These are phyloP conservation scores for Conger conger DNA, from an alignment of 2,113 vertebrate species.

Conservation along the genomic window DNA sequence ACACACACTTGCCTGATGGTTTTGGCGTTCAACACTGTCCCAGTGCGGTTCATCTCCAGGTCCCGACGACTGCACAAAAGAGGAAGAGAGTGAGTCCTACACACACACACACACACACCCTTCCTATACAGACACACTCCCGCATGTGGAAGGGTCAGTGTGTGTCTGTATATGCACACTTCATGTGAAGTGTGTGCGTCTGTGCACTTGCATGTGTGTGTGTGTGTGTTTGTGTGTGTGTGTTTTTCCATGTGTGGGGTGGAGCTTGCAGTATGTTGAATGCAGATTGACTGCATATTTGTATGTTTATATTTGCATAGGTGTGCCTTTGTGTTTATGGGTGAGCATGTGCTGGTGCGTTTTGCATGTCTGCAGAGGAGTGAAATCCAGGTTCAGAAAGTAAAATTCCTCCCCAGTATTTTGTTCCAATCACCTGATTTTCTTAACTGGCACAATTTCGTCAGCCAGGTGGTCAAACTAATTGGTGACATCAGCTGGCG, in stretches of 20 bases:
- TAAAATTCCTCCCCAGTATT: no score
- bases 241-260: background rate
- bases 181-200: background rate
- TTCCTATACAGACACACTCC: background rate
- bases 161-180: background rate
- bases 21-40: constrained; percentile 87
- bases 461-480: no score
- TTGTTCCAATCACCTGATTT: no score
- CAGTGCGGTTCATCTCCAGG: constrained; percentile 91
- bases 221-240: background rate
- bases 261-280: background rate
- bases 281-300: background rate
- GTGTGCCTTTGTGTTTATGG: no score
- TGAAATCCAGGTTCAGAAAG: no score
- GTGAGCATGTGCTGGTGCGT: background rate
- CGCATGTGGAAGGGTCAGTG: background rate
- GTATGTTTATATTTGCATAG: background rate
- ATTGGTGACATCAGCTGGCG: no score
- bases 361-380: background rate
- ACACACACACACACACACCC: background rate
- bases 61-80: constrained; percentile 80
- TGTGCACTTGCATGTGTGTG: background rate
- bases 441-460: no score
- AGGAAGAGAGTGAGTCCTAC: background rate
- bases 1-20: constrained; percentile 80